Percentiles rank a stretch among this genome's conserved stretches.
phyloP scores from a whole-genome alignment of 92 coral and sea anemone genomes.

The Phenganax marumi region DNA sequence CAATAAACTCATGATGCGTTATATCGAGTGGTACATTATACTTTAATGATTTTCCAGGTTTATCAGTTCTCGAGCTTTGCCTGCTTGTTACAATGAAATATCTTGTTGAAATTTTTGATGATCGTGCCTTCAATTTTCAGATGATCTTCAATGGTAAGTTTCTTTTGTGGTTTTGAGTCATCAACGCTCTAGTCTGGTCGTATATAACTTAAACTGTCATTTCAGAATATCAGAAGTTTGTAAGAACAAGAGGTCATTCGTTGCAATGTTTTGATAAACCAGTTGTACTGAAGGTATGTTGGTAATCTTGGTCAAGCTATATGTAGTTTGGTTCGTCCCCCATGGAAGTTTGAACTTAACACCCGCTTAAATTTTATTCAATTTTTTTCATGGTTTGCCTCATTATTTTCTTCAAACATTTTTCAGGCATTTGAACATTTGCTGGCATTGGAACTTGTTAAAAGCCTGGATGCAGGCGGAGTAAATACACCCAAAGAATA shows the following conservation, averaged over 20 bases:
- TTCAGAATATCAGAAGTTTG: conserved; percentile 86
- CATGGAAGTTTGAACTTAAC: not conserved
- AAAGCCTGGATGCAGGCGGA: conserved; percentile 72
- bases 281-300: conserved; percentile 81
- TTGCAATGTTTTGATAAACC: conserved; percentile 88
- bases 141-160: conserved; percentile 83
- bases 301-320: too few species aligned
- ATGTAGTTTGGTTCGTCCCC: not conserved
- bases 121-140: conserved; percentile 91
- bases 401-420: not conserved
- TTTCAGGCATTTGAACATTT: conserved; percentile 93
- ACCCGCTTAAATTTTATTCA: not conserved
- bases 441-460: conserved; percentile 82
- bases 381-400: not conserved
- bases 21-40: not conserved
- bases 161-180: not conserved
- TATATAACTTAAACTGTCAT: not conserved
- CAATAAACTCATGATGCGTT: not conserved
- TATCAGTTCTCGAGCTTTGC: conserved; percentile 89
- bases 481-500: conserved; percentile 85
- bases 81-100: conserved; percentile 90
- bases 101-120: conserved; percentile 64
- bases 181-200: too few species aligned
- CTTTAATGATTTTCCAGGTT: conserved; percentile 54
- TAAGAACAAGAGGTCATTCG: conserved; percentile 80